Percentiles rank a stretch among this genome's conserved stretches.
phyloP scores from a whole-genome alignment of 2,113 vertebrate species.

The Ciconia boyciana region DNA sequence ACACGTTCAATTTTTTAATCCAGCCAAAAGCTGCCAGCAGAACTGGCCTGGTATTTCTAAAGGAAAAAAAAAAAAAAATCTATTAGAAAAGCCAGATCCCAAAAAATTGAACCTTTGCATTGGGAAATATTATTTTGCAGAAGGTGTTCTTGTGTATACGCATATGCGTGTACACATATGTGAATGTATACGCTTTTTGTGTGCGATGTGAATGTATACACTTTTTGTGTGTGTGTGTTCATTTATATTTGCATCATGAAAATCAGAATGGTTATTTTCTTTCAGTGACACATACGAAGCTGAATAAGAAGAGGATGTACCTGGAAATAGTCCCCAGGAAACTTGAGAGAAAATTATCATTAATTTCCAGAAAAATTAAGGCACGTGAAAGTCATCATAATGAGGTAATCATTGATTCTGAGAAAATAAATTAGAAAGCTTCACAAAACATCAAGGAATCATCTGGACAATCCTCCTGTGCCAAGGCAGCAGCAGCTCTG shows the following conservation, averaged over 20 bases:
- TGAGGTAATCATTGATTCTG: background rate
- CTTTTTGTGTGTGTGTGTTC: too few relatives aligned
- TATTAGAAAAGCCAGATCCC: background rate
- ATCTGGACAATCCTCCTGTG: background rate
- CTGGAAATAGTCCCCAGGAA: background rate
- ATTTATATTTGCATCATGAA: background rate
- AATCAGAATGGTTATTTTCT: background rate
- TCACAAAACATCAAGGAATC: background rate
- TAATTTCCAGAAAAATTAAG: background rate
- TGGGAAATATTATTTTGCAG: background rate
- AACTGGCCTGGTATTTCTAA: background rate
- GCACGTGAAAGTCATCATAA: background rate
- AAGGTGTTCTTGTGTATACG: background rate
- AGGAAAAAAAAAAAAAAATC: background rate
- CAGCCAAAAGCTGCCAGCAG: background rate
- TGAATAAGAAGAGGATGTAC: background rate
- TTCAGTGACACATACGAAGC: background rate
- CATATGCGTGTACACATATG: rapidly evolving
- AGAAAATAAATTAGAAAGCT: background rate
- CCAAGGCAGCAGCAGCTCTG: background rate
- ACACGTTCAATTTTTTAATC: background rate
- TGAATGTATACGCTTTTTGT: background rate
- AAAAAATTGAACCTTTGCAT: background rate
- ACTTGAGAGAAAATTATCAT: background rate
- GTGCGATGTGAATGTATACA: too few relatives aligned